A percentile compares a stretch with the other conserved stretches of the same genome.
phyloP scores from a whole-genome alignment of 1,140 invertebrate species.

The Helicorthomorpha holstii region DNA sequence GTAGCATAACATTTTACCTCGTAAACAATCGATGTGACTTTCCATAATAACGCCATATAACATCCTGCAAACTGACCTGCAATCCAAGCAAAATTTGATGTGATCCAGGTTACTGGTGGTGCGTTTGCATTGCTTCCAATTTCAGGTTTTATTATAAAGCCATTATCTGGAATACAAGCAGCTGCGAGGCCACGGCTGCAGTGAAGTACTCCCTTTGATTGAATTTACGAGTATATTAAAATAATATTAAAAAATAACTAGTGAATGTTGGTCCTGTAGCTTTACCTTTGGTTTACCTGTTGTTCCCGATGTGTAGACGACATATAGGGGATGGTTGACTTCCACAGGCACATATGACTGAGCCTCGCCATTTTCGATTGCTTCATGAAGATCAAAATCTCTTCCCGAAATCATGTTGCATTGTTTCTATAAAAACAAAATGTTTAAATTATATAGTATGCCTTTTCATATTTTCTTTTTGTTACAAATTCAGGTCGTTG shows the following conservation, averaged over 20 bases:
- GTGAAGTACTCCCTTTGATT: too few relatives aligned
- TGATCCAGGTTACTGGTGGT: slow-evolving; percentile 80
- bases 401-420: too few relatives aligned
- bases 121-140: too few relatives aligned
- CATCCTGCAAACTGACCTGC: slow-evolving; percentile 88
- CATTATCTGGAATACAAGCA: too few relatives aligned
- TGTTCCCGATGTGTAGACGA: slow-evolving; percentile 84
- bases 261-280: not conserved
- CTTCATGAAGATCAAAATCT: not conserved
- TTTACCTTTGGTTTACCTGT: slow-evolving; percentile 40
- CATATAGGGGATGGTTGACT: slow-evolving; percentile 75
- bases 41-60: slow-evolving; percentile 66
- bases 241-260: too few relatives aligned
- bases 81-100: slow-evolving; percentile 75
- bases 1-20: slow-evolving; percentile 32
- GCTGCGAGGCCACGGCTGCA: too few relatives aligned
- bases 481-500: not conserved
- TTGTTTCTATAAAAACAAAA: too few relatives aligned
- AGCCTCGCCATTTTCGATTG: slow-evolving; percentile 36
- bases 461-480: too few relatives aligned
- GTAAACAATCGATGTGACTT: slow-evolving; percentile 72
- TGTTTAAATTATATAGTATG: too few relatives aligned
- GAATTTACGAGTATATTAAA: too few relatives aligned
- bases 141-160: too few relatives aligned
- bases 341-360: slow-evolving; percentile 68